Conservation (phyloP, 92 coral and sea anemone species). For the Parazoanthus swiftii region DNA sequence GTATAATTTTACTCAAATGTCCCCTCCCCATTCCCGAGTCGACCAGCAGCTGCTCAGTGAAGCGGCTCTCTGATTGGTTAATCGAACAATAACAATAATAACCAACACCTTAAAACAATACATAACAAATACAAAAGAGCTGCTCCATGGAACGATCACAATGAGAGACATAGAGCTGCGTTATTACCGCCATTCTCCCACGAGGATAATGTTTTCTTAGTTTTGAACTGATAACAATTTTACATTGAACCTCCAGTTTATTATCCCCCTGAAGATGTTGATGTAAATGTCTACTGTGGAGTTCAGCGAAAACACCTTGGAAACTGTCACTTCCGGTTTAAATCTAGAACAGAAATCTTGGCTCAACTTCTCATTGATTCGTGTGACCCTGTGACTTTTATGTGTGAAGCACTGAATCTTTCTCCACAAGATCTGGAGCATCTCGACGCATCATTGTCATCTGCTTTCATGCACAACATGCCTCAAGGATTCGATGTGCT, state of each 20-base stretch:
- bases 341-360: slow-evolving; percentile 31
- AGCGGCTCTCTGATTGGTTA: no score
- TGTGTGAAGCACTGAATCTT: slow-evolving; percentile 42
- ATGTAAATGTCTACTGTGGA: slow-evolving; percentile 4
- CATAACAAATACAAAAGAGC: no score
- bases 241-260: not conserved
- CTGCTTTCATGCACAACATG: not conserved
- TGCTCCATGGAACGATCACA: no score
- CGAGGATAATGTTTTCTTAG: no score
- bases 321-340: slow-evolving; percentile 11
- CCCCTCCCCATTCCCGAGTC: not conserved
- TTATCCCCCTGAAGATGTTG: slow-evolving; percentile 35
- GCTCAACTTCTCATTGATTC: slow-evolving; percentile 24
- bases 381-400: slow-evolving; percentile 18
- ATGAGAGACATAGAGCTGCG: no score
- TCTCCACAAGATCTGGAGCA: slow-evolving; percentile 22
- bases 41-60: no score
- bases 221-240: not conserved
- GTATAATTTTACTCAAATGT: not conserved
- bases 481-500: slow-evolving; percentile 32
- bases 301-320: slow-evolving; percentile 28
- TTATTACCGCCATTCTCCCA: no score
- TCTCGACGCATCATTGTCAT: slow-evolving; percentile 11
- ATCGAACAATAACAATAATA: no score
- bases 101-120: no score